Evolutionary conservation across 2,888 invertebrate genomes (phyloP).

Genomic region (Leistus spinibarbis): DNA sequence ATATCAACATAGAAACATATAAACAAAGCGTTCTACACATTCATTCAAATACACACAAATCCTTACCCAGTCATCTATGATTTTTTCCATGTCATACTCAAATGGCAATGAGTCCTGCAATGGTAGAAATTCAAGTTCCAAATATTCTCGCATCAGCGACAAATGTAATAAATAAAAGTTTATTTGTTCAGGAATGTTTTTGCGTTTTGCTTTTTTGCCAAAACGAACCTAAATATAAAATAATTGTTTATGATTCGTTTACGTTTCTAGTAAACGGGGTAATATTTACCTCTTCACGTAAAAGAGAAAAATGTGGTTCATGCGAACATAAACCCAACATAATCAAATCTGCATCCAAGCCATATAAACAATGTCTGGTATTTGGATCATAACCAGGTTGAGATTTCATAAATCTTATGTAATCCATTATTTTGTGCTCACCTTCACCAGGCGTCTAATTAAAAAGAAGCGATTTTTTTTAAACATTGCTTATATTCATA

Average conservation of each 20-base stretch:
- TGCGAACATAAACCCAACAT: slow-evolving; percentile 96
- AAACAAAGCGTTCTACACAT: no score
- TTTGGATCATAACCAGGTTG: slow-evolving; percentile 86
- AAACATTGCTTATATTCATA: not conserved
- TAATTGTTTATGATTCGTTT: slow-evolving; percentile 6
- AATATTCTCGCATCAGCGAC: slow-evolving; percentile 88
- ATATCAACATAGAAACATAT: no score
- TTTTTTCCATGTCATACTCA: slow-evolving; percentile 81
- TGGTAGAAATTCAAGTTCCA: slow-evolving; percentile 85
- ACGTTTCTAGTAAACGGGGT: not conserved
- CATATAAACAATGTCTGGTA: slow-evolving; percentile 95
- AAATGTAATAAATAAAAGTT: slow-evolving; percentile 93
- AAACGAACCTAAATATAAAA: slow-evolving; percentile 69
- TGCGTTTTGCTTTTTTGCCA: slow-evolving; percentile 70
- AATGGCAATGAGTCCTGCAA: slow-evolving; percentile 74
- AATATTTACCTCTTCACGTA: slow-evolving; percentile 83
- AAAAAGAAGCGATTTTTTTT: slow-evolving; percentile 39
- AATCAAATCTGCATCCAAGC: slow-evolving; percentile 96
- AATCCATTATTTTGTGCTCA: slow-evolving; percentile 99
- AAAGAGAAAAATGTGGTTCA: slow-evolving; percentile 91
- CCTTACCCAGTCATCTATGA: slow-evolving; percentile 94
- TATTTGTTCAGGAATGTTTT: slow-evolving; percentile 82
- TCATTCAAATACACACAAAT: no score
- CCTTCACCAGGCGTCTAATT: slow-evolving; percentile 92
- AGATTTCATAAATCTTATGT: slow-evolving; percentile 86